These are phyloP conservation scores for Xestia c-nigrum DNA, from an alignment of 2,888 invertebrate genomes.

Conservation along the genomic window DNA sequence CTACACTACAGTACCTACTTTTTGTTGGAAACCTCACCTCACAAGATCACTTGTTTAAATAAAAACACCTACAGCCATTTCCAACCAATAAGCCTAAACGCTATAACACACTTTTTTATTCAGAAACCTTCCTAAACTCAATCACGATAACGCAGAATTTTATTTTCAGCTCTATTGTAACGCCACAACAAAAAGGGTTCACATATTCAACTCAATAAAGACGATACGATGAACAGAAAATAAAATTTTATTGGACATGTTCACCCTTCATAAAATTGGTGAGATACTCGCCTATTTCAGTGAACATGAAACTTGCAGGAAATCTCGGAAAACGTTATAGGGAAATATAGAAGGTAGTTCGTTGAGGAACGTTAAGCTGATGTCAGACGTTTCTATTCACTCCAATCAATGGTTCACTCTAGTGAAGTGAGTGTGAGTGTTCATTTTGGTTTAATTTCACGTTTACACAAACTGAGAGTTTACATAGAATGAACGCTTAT, in stretches of 20 bases:
- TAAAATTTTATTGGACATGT: slow-evolving; percentile 59
- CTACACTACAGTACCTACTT: background rate
- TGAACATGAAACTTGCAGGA: slow-evolving; percentile 42
- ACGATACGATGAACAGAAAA: slow-evolving; percentile 58
- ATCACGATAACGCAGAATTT: slow-evolving; percentile 49
- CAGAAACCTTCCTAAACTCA: slow-evolving; percentile 28
- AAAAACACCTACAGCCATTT: background rate
- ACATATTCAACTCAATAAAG: slow-evolving; percentile 58
- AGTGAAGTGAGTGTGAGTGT: background rate
- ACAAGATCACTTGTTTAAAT: background rate
- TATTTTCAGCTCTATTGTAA: slow-evolving; percentile 28
- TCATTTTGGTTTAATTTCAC: background rate
- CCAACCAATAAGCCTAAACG: background rate
- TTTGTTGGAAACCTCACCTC: too few species aligned
- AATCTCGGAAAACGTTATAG: slow-evolving; percentile 19
- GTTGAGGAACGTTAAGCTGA: background rate
- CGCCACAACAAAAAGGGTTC: slow-evolving; percentile 45
- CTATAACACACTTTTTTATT: slow-evolving; percentile 4
- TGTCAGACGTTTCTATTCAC: slow-evolving; percentile 4
- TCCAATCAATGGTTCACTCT: background rate
- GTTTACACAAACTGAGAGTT: background rate
- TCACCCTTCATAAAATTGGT: slow-evolving; percentile 58
- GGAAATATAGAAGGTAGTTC: slow-evolving; percentile 17
- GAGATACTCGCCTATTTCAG: slow-evolving; percentile 48
- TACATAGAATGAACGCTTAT: background rate